A percentile compares a stretch with the other conserved stretches of the same genome.
Conservation (phyloP, 1,140 invertebrate species). For the Neodiprion pinetum region DNA sequence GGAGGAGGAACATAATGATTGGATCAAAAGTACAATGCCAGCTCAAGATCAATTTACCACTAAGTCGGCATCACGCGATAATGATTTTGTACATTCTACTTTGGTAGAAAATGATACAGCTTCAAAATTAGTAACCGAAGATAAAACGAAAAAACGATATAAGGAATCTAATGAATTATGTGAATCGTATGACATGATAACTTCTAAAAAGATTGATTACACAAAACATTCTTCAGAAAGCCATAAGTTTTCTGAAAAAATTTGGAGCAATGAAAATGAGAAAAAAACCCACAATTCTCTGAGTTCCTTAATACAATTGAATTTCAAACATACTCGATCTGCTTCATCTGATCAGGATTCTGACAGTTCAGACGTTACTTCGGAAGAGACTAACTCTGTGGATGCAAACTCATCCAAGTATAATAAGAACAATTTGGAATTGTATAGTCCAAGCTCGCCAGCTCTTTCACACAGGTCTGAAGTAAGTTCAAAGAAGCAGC, state of each 20-base stretch:
- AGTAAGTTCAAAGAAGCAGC: constrained; percentile 6
- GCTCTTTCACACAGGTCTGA: constrained; percentile 51
- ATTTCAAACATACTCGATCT: not conserved
- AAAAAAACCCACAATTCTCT: not conserved
- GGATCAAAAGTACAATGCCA: not conserved
- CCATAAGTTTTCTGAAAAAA: not conserved
- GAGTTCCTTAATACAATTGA: not conserved
- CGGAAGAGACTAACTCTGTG: not conserved
- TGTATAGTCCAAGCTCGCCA: constrained; percentile 54
- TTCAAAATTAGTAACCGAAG: not conserved
- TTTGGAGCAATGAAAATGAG: not conserved
- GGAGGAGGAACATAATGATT: not conserved
- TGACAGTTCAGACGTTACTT: not conserved
- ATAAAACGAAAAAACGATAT: not conserved
- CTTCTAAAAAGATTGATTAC: not conserved
- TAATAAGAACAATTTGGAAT: constrained; percentile 29
- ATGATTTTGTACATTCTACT: not conserved
- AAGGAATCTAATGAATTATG: not conserved
- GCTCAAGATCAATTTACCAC: not conserved
- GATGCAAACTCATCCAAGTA: constrained; percentile 15
- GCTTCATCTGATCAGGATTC: not conserved
- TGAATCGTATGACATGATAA: not conserved
- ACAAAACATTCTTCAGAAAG: not conserved
- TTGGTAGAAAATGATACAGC: not conserved
- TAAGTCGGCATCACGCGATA: not conserved